Percentiles rank a stretch among this genome's conserved stretches.
phyloP scores from a whole-genome alignment of 2,797 vertebrate genomes.

The Denticeps clupeoides region DNA sequence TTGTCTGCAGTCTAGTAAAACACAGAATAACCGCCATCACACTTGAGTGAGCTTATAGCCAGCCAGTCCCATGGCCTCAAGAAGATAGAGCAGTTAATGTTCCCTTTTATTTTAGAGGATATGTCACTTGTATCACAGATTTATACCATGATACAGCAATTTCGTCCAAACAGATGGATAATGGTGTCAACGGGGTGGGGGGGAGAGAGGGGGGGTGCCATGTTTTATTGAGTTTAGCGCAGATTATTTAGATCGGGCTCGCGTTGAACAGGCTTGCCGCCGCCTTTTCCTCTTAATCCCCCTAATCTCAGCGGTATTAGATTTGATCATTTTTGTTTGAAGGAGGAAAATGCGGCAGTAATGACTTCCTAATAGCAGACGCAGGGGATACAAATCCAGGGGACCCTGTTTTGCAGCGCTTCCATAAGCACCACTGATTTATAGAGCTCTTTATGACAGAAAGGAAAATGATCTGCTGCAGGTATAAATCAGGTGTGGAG shows the following conservation, averaged over 20 bases:
- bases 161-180: conserved; percentile 99
- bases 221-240: conserved; percentile 95
- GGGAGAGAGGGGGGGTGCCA: conserved; percentile 79
- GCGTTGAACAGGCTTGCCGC: conserved; percentile 79
- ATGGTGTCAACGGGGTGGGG: conserved; percentile 88
- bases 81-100: conserved; percentile 99
- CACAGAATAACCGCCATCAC: conserved; percentile 99
- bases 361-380: conserved; percentile 99
- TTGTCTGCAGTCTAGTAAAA: conserved; percentile 99
- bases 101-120: conserved; percentile 99
- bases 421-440: conserved; percentile 99
- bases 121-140: conserved; percentile 99
- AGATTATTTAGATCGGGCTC: conserved; percentile 93
- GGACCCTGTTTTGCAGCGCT: conserved; percentile 76
- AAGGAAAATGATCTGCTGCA: conserved; percentile 99
- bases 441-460: conserved; percentile 99
- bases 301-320: conserved; percentile 98
- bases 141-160: conserved; percentile 99
- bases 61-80: conserved; percentile 98
- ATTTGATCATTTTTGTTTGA: conserved; percentile 99
- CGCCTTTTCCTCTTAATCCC: conserved; percentile 96
- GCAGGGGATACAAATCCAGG: conserved; percentile 90
- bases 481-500: conserved; percentile 99
- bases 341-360: conserved; percentile 98
- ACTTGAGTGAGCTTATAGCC: conserved; percentile 99